A percentile compares a stretch with the other conserved stretches of the same genome.
Conservation (phyloP, 2,888 invertebrate species). For the Alloscopus bannaensis region DNA sequence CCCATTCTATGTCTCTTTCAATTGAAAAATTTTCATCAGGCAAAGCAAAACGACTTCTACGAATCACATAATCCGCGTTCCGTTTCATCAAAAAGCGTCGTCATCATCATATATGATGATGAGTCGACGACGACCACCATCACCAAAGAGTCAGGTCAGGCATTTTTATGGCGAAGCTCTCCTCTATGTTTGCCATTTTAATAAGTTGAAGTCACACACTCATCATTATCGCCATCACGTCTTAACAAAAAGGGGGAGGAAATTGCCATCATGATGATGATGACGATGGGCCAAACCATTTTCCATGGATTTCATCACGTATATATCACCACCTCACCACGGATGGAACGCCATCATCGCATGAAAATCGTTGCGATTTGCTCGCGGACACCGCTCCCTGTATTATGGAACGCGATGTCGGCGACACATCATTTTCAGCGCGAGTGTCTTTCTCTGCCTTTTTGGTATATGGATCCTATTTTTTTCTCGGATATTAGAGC, state of each 20-base stretch:
- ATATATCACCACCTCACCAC: neutral
- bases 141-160: neutral
- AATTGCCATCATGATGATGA: neutral
- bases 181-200: neutral
- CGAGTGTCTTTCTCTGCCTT: too few relatives aligned
- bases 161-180: too few relatives aligned
- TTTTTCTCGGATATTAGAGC: too few relatives aligned
- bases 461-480: too few relatives aligned
- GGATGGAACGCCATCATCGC: neutral
- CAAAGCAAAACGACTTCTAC: too few relatives aligned
- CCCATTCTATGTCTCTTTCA: too few relatives aligned
- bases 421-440: too few relatives aligned
- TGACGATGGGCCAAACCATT: neutral
- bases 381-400: neutral
- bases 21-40: too few relatives aligned
- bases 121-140: neutral
- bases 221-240: conserved; percentile 26
- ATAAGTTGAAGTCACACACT: neutral
- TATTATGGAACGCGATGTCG: neutral
- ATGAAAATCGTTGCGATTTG: conserved; percentile 1
- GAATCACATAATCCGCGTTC: too few relatives aligned
- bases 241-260: conserved; percentile 20
- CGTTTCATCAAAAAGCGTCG: too few relatives aligned
- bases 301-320: too few relatives aligned
- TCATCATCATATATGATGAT: neutral